These are phyloP conservation scores for Chironomus tepperi DNA, from an alignment of 1,140 invertebrate genomes.

Conservation along the genomic window DNA sequence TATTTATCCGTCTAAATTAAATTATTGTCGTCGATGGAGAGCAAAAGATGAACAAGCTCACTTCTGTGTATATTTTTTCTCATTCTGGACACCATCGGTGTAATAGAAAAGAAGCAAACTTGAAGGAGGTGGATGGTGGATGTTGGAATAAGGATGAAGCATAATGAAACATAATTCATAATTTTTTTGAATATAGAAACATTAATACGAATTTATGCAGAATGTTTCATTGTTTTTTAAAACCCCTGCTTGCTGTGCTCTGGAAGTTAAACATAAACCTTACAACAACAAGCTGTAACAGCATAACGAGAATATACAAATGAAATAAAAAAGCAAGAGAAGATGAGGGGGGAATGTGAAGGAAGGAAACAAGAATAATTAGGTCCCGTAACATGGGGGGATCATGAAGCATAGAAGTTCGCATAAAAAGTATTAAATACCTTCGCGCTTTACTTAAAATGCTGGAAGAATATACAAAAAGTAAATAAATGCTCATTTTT, in stretches of 20 bases:
- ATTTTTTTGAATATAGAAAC: not conserved
- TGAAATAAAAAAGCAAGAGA: no score
- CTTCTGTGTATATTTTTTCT: no score
- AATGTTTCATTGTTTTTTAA: not conserved
- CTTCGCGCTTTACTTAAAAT: not conserved
- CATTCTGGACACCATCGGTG: no score
- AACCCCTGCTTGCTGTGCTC: not conserved
- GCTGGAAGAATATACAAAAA: not conserved
- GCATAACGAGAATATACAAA: not conserved
- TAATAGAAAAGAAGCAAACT: no score
- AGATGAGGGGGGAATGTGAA: no score
- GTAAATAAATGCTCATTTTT: not conserved
- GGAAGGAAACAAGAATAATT: not conserved
- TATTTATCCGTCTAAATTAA: slow-evolving; percentile 10
- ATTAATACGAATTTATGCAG: not conserved
- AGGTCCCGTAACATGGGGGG: not conserved
- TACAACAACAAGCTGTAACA: slow-evolving; percentile 5
- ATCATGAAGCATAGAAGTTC: not conserved
- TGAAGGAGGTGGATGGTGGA: not conserved
- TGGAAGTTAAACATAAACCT: not conserved
- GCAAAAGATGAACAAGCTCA: not conserved
- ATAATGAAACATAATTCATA: not conserved
- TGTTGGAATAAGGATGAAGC: not conserved
- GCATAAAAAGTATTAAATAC: not conserved
- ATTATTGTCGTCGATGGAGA: not conserved